These are phyloP conservation scores for Nymphalis io DNA, from an alignment of 1,140 invertebrate species.

Conservation along the genomic window DNA sequence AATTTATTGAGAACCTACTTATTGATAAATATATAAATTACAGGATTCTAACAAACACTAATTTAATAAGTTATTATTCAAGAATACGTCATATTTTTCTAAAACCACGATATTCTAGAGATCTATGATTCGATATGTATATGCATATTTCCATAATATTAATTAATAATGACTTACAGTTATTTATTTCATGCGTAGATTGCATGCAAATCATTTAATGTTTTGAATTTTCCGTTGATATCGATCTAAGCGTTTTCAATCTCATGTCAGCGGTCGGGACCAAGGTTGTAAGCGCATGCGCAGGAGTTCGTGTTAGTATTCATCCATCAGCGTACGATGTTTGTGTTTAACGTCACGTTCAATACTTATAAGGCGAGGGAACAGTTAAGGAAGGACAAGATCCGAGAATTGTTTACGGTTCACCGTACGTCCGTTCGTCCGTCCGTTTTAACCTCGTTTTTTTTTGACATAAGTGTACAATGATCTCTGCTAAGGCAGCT, in stretches of 20 bases:
- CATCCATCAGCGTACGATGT: conserved; percentile 31
- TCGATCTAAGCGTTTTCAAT: conserved; percentile 15
- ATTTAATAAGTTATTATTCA: too few species aligned
- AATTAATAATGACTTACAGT: neutral
- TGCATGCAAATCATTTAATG: conserved; percentile 4
- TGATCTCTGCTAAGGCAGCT: neutral
- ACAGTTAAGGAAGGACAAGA: conserved; percentile 35
- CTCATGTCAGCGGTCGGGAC: conserved; percentile 34
- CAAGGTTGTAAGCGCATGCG: conserved; percentile 35
- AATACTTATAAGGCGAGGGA: conserved; percentile 27
- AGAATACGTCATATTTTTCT: too few species aligned
- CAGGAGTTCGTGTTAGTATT: conserved; percentile 34
- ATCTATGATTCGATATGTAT: neutral
- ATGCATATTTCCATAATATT: neutral
- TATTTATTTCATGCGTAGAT: neutral
- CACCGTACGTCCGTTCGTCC: conserved; percentile 34
- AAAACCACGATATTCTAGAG: too few species aligned
- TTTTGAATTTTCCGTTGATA: conserved; percentile 19
- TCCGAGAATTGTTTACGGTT: conserved; percentile 37
- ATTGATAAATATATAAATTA: neutral
- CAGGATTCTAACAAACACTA: too few species aligned
- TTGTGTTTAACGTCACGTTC: conserved; percentile 37
- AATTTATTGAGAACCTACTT: neutral
- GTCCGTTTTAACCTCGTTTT: conserved; percentile 33
- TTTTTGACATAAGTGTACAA: conserved; percentile 21